phyloP scores from a whole-genome alignment of 1,140 invertebrate species.

The Streblospio benedicti region DNA sequence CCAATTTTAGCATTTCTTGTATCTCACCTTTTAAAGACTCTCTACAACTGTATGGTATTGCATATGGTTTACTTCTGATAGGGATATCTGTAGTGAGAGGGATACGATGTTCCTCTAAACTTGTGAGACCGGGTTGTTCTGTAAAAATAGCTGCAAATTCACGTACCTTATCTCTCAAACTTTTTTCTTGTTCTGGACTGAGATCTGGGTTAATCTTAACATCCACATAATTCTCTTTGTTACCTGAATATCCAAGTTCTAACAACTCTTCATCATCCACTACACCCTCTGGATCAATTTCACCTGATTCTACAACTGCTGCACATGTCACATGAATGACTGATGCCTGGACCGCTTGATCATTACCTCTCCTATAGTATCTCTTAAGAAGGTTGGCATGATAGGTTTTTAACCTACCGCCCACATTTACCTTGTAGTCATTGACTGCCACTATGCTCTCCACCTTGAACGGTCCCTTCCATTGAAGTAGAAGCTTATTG shows the following conservation, averaged over 20 bases:
- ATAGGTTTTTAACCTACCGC: neutral
- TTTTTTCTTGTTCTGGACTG: neutral
- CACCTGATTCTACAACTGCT: neutral
- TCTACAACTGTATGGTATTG: neutral
- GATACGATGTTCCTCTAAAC: neutral
- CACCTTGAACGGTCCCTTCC: neutral
- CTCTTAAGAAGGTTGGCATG: neutral
- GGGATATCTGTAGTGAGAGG: neutral
- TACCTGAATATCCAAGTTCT: neutral
- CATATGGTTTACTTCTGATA: neutral
- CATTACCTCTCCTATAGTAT: neutral
- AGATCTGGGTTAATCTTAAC: too few species aligned
- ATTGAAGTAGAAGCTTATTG: neutral
- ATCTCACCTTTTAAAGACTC: slow-evolving; percentile 1
- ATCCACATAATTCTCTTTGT: too few species aligned
- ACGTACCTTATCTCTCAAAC: neutral
- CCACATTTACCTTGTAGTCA: neutral
- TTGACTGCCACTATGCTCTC: neutral
- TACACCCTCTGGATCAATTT: neutral
- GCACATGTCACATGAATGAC: neutral
- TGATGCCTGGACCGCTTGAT: neutral
- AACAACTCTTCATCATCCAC: neutral
- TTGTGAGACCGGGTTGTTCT: neutral
- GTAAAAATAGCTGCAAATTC: neutral
- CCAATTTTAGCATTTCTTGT: slow-evolving; percentile 10